phyloP scores from a whole-genome alignment of 2,888 invertebrate species.

The Drosophila mimica region DNA sequence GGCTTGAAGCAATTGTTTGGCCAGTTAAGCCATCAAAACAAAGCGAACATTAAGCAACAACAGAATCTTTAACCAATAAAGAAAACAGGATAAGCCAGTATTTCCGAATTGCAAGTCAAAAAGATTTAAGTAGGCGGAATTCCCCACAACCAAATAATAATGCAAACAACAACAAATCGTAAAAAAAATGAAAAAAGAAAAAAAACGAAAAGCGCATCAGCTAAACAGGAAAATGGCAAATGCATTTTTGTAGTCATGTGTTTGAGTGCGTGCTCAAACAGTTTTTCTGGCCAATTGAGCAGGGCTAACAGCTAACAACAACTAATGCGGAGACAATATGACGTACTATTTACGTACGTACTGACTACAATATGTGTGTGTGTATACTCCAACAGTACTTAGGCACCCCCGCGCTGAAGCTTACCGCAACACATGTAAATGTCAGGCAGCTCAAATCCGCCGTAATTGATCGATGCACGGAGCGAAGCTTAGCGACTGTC shows the following conservation, averaged over 20 bases:
- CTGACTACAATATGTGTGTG: background rate
- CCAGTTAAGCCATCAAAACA: slow-evolving; percentile 71
- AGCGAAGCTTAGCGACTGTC: slow-evolving; percentile 75
- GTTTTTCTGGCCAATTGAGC: slow-evolving; percentile 77
- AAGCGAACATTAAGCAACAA: slow-evolving; percentile 63
- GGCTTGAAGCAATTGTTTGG: slow-evolving; percentile 59
- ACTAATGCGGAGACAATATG: slow-evolving; percentile 42
- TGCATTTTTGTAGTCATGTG: slow-evolving; percentile 74
- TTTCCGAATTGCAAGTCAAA: slow-evolving; percentile 83
- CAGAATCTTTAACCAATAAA: slow-evolving; percentile 76
- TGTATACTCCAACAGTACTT: background rate
- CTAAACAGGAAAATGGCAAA: slow-evolving; percentile 41
- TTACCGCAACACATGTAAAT: slow-evolving; percentile 77
- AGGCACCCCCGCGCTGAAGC: slow-evolving; percentile 60
- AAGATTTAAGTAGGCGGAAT: slow-evolving; percentile 80
- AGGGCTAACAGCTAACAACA: slow-evolving; percentile 39
- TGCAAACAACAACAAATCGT: slow-evolving; percentile 20
- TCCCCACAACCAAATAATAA: slow-evolving; percentile 58
- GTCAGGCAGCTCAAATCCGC: slow-evolving; percentile 66
- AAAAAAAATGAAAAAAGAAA: slow-evolving; percentile 14
- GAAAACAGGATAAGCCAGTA: slow-evolving; percentile 82
- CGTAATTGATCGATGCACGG: slow-evolving; percentile 77
- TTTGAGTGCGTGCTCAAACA: slow-evolving; percentile 70
- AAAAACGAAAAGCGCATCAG: slow-evolving; percentile 38
- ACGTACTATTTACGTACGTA: background rate